Conservation (phyloP, 2,888 invertebrate genomes). For the Amiota communis region DNA sequence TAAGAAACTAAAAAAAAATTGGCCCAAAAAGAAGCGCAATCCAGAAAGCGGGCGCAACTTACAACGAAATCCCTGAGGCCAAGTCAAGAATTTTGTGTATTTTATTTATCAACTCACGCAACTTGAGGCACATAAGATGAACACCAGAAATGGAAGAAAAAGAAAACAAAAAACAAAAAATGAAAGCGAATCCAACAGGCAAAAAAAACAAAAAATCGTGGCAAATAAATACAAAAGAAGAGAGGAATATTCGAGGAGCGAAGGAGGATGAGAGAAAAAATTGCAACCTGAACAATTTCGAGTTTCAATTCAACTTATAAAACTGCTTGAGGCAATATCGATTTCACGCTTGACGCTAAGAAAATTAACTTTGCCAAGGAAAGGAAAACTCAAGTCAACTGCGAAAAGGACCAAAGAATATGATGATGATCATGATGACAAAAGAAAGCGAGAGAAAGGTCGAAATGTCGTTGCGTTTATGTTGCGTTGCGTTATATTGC, state of each 20-base stretch:
- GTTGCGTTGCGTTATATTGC: neutral
- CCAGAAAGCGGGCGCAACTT: neutral
- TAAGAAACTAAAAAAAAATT: neutral
- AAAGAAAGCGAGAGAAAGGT: neutral
- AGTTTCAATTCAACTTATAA: slow-evolving; percentile 66
- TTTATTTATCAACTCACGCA: slow-evolving; percentile 66
- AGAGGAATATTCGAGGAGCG: neutral
- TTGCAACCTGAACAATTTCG: slow-evolving; percentile 67
- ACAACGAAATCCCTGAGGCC: slow-evolving; percentile 59
- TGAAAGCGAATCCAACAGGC: slow-evolving; percentile 20
- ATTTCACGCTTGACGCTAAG: slow-evolving; percentile 68
- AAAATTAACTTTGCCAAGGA: slow-evolving; percentile 63
- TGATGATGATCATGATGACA: slow-evolving; percentile 50
- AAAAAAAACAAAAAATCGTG: slow-evolving; percentile 16
- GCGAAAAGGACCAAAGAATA: slow-evolving; percentile 59
- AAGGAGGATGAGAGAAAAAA: slow-evolving; percentile 44
- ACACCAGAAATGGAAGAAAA: neutral
- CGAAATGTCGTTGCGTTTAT: slow-evolving; percentile 8
- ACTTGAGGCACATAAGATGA: slow-evolving; percentile 41
- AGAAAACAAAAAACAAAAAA: slow-evolving; percentile 32
- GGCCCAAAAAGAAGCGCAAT: too few species aligned
- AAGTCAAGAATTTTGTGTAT: slow-evolving; percentile 67
- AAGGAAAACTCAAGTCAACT: slow-evolving; percentile 32
- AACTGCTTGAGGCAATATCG: slow-evolving; percentile 66
- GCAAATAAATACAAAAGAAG: slow-evolving; percentile 33